Percentiles rank a stretch among this genome's conserved stretches.
Conservation (phyloP, 2,797 vertebrate species). For the Jordanella pulchra region DNA sequence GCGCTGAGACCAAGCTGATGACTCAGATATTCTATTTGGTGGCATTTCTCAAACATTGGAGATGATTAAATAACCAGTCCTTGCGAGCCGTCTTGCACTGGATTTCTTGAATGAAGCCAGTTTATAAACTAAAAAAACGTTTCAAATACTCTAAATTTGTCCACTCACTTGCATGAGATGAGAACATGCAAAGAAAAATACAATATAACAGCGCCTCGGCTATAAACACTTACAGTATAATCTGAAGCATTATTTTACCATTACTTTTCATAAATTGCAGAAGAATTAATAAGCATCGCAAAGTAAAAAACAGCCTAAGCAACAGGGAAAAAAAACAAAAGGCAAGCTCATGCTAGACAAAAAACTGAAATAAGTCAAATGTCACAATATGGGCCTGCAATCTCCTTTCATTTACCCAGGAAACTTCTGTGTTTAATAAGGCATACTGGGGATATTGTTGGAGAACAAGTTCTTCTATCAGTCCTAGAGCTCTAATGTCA, state of each 20-base stretch:
- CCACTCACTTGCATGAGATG: neutral
- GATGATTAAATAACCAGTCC: neutral
- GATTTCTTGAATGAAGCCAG: neutral
- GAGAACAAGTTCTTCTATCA: constrained; percentile 15
- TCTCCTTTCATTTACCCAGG: constrained; percentile 13
- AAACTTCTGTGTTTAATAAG: constrained; percentile 5
- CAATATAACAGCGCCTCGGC: constrained; percentile 1
- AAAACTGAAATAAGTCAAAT: constrained; percentile 9
- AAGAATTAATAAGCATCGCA: neutral
- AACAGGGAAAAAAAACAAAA: constrained; percentile 3
- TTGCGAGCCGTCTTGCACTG: neutral
- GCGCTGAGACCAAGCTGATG: no score
- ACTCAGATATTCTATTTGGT: no score
- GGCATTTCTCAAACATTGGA: neutral
- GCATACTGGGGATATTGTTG: constrained; percentile 12
- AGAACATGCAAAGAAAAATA: neutral
- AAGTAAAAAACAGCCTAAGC: neutral
- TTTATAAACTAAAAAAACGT: neutral
- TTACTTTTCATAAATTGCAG: neutral
- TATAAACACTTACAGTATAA: neutral
- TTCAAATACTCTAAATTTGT: neutral
- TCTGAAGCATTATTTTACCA: neutral
- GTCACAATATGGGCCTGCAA: neutral
- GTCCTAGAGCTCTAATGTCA: constrained; percentile 5
- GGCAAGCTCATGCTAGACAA: neutral